A percentile compares a stretch with the other conserved stretches of the same genome.
phyloP scores from a whole-genome alignment of 23 tunicate species.

The Ascidia mentula region DNA sequence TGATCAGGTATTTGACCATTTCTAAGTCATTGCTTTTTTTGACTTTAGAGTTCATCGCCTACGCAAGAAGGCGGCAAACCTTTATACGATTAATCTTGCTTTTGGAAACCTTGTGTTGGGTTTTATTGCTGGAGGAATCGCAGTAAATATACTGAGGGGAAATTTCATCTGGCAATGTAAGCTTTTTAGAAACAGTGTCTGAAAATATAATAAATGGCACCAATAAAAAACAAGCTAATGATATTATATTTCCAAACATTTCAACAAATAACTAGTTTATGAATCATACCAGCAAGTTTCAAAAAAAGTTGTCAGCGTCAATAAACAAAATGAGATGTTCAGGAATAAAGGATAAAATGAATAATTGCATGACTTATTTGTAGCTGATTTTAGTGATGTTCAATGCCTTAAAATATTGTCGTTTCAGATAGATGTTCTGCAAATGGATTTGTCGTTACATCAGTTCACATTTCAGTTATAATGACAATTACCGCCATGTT shows the following conservation, averaged over 20 bases:
- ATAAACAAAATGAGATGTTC: too few species aligned
- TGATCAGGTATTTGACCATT: too few species aligned
- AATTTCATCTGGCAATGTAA: neutral
- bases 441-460: slow-evolving; percentile 36
- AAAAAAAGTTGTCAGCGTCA: too few species aligned
- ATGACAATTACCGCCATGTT: slow-evolving; percentile 46
- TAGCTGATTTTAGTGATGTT: too few species aligned
- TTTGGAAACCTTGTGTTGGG: slow-evolving; percentile 10
- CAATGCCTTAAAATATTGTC: too few species aligned
- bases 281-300: too few species aligned
- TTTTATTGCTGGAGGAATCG: neutral
- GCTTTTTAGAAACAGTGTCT: too few species aligned
- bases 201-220: too few species aligned
- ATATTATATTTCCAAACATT: too few species aligned
- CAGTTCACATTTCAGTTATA: slow-evolving; percentile 43
- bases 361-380: too few species aligned
- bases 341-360: too few species aligned
- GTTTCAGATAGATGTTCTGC: slow-evolving; percentile 22
- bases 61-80: slow-evolving; percentile 18
- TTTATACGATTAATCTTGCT: slow-evolving; percentile 26
- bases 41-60: slow-evolving; percentile 2
- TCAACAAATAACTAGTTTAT: neutral
- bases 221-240: too few species aligned
- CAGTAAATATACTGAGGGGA: neutral
- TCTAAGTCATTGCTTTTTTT: neutral